Conservation (phyloP, 1,140 invertebrate genomes). For the Megalopta genalis region DNA sequence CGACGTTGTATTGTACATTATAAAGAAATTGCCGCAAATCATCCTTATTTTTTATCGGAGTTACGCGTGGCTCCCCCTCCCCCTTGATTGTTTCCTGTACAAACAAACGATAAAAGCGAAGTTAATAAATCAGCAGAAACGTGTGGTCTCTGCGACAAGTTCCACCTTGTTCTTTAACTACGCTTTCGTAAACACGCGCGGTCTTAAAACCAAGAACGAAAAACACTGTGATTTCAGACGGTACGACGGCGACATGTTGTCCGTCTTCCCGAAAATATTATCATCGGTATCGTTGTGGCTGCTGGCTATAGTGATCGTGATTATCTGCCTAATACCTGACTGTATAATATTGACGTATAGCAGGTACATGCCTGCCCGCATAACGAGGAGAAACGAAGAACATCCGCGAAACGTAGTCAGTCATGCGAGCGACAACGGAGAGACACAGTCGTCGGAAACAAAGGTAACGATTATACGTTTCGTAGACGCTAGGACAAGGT, state of each 20-base stretch:
- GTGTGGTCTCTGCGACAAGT: too few relatives aligned
- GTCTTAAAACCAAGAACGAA: too few relatives aligned
- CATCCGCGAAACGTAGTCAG: not conserved
- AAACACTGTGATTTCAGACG: slow-evolving; percentile 72
- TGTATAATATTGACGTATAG: slow-evolving; percentile 73
- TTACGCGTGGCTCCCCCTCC: too few relatives aligned
- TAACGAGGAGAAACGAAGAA: slow-evolving; percentile 60
- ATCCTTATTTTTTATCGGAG: too few relatives aligned
- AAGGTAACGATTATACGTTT: slow-evolving; percentile 10
- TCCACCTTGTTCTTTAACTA: too few relatives aligned
- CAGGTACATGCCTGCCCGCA: slow-evolving; percentile 48
- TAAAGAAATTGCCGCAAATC: too few relatives aligned
- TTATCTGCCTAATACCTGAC: slow-evolving; percentile 83
- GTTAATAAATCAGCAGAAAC: too few relatives aligned
- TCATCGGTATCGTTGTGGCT: slow-evolving; percentile 83
- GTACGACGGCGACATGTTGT: slow-evolving; percentile 83
- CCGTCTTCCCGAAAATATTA: slow-evolving; percentile 83
- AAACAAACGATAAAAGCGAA: too few relatives aligned
- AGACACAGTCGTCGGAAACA: not conserved
- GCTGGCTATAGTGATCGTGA: slow-evolving; percentile 80
- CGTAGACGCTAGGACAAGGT: not conserved
- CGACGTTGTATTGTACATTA: too few relatives aligned
- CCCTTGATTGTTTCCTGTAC: too few relatives aligned
- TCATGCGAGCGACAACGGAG: slow-evolving; percentile 21
- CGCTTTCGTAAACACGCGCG: too few relatives aligned